phyloP scores from a whole-genome alignment of 1,140 invertebrate genomes.

The Drosophila gunungcola region DNA sequence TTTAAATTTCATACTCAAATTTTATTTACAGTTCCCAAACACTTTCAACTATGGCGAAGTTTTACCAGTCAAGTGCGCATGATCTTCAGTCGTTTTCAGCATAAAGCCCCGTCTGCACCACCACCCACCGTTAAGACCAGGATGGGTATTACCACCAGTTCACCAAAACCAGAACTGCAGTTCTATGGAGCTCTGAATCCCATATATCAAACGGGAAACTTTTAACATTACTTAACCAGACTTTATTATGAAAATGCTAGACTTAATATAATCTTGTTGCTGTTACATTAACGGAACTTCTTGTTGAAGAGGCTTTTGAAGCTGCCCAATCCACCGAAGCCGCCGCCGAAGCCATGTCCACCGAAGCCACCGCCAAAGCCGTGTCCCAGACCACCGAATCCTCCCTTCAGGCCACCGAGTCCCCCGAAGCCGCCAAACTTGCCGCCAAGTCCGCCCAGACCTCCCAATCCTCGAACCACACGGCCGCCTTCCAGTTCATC shows the following conservation, averaged over 20 bases:
- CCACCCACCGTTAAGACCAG: conserved; percentile 17
- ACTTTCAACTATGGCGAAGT: conserved; percentile 42
- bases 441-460: conserved; percentile 59
- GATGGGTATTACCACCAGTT: conserved; percentile 23
- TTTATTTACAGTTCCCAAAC: conserved; percentile 18
- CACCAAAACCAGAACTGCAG: conserved; percentile 32
- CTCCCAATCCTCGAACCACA: conserved; percentile 59
- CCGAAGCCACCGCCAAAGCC: conserved; percentile 62
- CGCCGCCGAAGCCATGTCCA: conserved; percentile 57
- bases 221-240: conserved; percentile 49
- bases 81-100: conserved; percentile 17
- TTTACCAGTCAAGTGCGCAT: conserved; percentile 44
- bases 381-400: conserved; percentile 58
- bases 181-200: conserved; percentile 67
- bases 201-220: conserved; percentile 51
- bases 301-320: conserved; percentile 70
- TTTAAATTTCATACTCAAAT: background rate
- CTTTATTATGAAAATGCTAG: conserved; percentile 27
- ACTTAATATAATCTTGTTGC: conserved; percentile 23
- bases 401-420: conserved; percentile 48
- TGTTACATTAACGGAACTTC: conserved; percentile 42
- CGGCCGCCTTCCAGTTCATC: conserved; percentile 37
- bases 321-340: conserved; percentile 47
- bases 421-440: conserved; percentile 56
- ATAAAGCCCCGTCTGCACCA: conserved; percentile 5